Base-by-base conservation (phyloP, 2,888 invertebrate genomes). In the Acholoe squamosa region DNA sequence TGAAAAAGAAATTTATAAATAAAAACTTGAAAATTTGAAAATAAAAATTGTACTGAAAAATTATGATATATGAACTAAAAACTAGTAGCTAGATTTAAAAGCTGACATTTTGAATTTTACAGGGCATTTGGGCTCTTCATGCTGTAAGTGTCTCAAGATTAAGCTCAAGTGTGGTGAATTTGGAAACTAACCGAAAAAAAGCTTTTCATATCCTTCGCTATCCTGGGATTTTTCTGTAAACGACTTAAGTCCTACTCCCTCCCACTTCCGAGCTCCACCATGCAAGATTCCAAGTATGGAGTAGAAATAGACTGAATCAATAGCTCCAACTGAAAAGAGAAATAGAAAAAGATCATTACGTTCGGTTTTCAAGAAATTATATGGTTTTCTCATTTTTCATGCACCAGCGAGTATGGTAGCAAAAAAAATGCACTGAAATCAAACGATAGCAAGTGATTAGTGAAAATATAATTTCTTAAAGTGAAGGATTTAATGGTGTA, bases 71-170 rank as follows among this genome's bases (percentile, higher is more conserved):
- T n/a, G n/a, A n/a, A n/a, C n/a, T n/a, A n/a, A n/a, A n/a, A n/a
- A n/a, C 19, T 61, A 61, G 61, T 61, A 43, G 43, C 43, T 7
- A 43, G 43, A 43, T 43, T 43, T 43, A n/a, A 61, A 61, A 61
- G 5, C 19, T 61, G 14, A 61, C 43, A 61, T 61, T 71, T 28
- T 71, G 25, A 14, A 71, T 71, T 71, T 71, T 71, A 71, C 71
- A 71, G 71, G 71, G 71, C 25, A 71, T 71, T 71, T 71, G 71
- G 71, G 31, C 28, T 71, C 71, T 71, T 28, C 71, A 71, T 25
- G 28, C 71, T 28, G 71, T 71, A 71, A 71, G 71, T 71, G 14
- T 61, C 61, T 14, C 5, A 22, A 3, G n/a, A 61, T n/a, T 71
- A 71, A 71, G 28, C 14, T 67, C 0, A 25, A 25, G 71, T n/a